A percentile compares a stretch with the other conserved stretches of the same genome.
Conservation (phyloP, 2,888 invertebrate species). For the Byasa hedistus region DNA sequence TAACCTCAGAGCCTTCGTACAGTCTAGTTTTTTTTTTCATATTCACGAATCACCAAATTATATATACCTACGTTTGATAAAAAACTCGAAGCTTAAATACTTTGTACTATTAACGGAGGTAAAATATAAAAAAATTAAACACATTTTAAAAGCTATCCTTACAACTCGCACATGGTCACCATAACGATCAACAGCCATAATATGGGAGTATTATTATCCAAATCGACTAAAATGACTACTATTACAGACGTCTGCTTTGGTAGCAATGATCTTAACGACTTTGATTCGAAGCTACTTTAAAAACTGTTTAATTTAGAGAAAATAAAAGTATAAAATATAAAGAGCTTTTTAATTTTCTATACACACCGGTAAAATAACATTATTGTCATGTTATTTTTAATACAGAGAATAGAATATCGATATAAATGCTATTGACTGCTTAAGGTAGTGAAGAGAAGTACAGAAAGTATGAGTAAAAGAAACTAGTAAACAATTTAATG, state of each 20-base stretch:
- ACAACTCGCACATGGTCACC: slow-evolving; percentile 33
- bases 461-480: not conserved
- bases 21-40: not conserved
- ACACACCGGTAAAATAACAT: not conserved
- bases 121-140: slow-evolving; percentile 54
- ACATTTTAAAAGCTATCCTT: slow-evolving; percentile 52
- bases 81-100: slow-evolving; percentile 47
- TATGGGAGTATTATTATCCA: slow-evolving; percentile 53
- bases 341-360: not conserved
- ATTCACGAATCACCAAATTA: slow-evolving; percentile 22
- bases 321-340: not conserved
- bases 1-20: slow-evolving; percentile 15
- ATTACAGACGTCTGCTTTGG: slow-evolving; percentile 34
- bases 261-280: slow-evolving; percentile 25
- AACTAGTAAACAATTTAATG: not conserved
- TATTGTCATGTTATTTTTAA: not conserved
- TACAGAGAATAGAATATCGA: not conserved
- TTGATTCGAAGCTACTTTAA: slow-evolving; percentile 21
- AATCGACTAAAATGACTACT: slow-evolving; percentile 52
- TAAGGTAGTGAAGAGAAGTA: not conserved
- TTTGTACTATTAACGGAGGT: slow-evolving; percentile 67
- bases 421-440: not conserved
- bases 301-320: not conserved
- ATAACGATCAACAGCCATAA: slow-evolving; percentile 47
- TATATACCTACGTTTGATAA: slow-evolving; percentile 17